Evolutionary conservation across 1,140 invertebrate genomes (phyloP).

Genomic region (Papilio glaucus): DNA sequence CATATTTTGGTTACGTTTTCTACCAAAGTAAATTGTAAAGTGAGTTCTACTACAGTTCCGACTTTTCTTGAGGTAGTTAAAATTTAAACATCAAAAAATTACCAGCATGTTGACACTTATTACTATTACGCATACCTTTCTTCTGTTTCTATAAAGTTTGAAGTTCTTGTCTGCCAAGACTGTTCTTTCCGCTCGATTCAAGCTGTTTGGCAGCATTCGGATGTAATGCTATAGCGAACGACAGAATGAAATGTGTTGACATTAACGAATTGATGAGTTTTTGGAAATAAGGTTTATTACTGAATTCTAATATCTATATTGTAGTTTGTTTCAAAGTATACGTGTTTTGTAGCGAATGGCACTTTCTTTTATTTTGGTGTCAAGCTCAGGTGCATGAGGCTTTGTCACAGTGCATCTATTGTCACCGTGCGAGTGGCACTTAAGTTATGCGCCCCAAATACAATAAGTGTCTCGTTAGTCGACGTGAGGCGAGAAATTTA

Average conservation of each 20-base stretch:
- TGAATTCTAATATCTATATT: neutral
- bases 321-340: neutral
- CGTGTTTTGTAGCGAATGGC: slow-evolving; percentile 55
- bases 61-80: too few relatives aligned
- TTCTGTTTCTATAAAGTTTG: slow-evolving; percentile 32
- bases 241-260: too few relatives aligned
- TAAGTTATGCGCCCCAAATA: slow-evolving; percentile 37
- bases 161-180: too few relatives aligned
- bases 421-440: slow-evolving; percentile 51
- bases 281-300: neutral
- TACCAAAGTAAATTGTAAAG: too few relatives aligned
- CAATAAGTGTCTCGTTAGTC: slow-evolving; percentile 4
- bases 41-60: neutral
- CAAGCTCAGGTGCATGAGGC: slow-evolving; percentile 55
- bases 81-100: slow-evolving; percentile 44
- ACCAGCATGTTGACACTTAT: slow-evolving; percentile 49
- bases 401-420: slow-evolving; percentile 62
- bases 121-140: slow-evolving; percentile 53
- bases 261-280: neutral
- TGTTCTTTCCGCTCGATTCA: neutral
- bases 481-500: slow-evolving; percentile 4
- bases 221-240: neutral
- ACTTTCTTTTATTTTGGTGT: slow-evolving; percentile 74
- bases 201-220: neutral
- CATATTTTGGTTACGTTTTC: too few relatives aligned